A percentile compares a stretch with the other conserved stretches of the same genome.
These are phyloP conservation scores for Chaenogobius annularis DNA, from an alignment of 2,113 vertebrate genomes.

Conservation along the genomic window DNA sequence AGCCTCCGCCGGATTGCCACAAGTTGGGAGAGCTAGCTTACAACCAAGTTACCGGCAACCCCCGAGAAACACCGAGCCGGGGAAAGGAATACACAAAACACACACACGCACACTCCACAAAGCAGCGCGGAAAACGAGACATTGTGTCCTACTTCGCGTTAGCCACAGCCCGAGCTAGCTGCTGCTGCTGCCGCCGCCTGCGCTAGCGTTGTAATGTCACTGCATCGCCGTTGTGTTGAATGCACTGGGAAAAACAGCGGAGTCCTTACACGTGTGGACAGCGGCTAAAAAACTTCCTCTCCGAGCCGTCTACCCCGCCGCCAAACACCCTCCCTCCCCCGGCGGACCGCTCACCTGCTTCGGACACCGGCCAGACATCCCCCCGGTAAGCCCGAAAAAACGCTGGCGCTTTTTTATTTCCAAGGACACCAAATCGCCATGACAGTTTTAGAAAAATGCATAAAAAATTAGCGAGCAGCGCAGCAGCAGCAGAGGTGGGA, in stretches of 20 bases:
- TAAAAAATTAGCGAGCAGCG: conserved; percentile 78
- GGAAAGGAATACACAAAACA: conserved; percentile 19
- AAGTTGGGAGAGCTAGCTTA: conserved; percentile 45
- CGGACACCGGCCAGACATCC: conserved; percentile 60
- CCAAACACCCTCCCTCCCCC: conserved; percentile 40
- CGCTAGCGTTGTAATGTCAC: conserved; percentile 74
- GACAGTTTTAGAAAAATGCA: conserved; percentile 86
- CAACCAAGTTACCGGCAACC: conserved; percentile 34
- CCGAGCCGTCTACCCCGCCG: conserved; percentile 46
- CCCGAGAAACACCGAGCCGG: conserved; percentile 10
- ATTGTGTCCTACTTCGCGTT: conserved; percentile 63
- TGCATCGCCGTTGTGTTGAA: conserved; percentile 69
- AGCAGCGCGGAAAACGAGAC: conserved; percentile 36
- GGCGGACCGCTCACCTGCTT: conserved; percentile 73
- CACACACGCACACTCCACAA: conserved; percentile 11
- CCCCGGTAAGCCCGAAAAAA: conserved; percentile 47
- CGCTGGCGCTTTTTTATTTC: conserved; percentile 74
- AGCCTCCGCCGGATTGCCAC: conserved; percentile 33
- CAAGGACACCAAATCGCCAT: conserved; percentile 86
- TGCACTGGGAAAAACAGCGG: conserved; percentile 41
- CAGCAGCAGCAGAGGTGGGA: conserved; percentile 62
- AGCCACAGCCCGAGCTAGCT: conserved; percentile 67
- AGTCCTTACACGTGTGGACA: conserved; percentile 74
- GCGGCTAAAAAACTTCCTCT: conserved; percentile 66
- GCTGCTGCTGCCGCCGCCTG: background rate